A percentile compares a stretch with the other conserved stretches of the same genome.
Conservation (phyloP, 2,888 invertebrate genomes). For the Matsumyia berberina region DNA sequence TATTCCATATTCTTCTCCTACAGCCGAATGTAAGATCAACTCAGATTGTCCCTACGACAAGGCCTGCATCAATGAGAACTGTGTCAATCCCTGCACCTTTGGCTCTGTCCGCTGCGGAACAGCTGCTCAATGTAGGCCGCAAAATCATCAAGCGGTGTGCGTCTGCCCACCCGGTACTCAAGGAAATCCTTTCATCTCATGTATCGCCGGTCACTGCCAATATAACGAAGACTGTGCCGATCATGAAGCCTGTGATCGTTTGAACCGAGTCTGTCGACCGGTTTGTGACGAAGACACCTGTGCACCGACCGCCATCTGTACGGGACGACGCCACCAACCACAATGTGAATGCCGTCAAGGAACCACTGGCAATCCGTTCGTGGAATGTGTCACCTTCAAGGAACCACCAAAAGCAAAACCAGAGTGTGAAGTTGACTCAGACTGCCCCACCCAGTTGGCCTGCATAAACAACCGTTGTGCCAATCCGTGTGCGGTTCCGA, state of each 20-base stretch:
- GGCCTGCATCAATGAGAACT: constrained; percentile 91
- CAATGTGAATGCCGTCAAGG: constrained; percentile 91
- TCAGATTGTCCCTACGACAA: constrained; percentile 94
- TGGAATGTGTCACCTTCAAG: constrained; percentile 87
- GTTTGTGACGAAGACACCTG: constrained; percentile 94
- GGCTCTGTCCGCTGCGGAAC: constrained; percentile 90
- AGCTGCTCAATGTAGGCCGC: constrained; percentile 90
- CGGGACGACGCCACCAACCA: constrained; percentile 90
- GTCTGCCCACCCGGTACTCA: constrained; percentile 93
- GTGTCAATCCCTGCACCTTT: constrained; percentile 90
- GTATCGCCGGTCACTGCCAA: constrained; percentile 93
- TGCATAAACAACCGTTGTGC: constrained; percentile 91
- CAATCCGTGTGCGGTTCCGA: constrained; percentile 90
- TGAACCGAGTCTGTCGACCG: constrained; percentile 92
- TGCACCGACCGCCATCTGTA: constrained; percentile 91
- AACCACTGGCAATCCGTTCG: constrained; percentile 91
- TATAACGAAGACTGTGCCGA: constrained; percentile 95
- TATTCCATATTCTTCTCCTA: neutral
- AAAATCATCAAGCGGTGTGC: constrained; percentile 92
- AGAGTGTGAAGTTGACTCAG: constrained; percentile 90
- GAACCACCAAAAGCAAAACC: constrained; percentile 83
- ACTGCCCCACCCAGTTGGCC: constrained; percentile 90
- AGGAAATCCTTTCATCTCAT: constrained; percentile 92
- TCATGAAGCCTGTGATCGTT: constrained; percentile 92
- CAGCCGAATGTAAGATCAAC: constrained; percentile 92